Evolutionary conservation across 1,140 invertebrate genomes (phyloP).

Genomic region (Solenopsis invicta): DNA sequence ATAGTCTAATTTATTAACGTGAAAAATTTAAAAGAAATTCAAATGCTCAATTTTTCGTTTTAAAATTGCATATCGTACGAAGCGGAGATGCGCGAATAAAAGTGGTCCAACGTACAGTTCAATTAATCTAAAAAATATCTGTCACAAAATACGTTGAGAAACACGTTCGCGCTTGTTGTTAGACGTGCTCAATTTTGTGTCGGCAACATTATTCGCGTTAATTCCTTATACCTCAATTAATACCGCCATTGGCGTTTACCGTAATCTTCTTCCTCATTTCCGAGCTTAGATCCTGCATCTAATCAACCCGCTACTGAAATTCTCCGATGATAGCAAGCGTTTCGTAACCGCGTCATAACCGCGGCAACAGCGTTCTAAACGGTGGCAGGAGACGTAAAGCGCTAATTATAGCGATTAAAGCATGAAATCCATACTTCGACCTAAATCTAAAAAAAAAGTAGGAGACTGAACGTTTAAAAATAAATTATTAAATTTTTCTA

Average conservation of each 20-base stretch:
- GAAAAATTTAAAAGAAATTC: not conserved
- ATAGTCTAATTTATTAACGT: not conserved
- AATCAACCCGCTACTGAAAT: slow-evolving; percentile 66
- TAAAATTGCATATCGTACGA: not conserved
- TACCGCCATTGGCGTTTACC: slow-evolving; percentile 50
- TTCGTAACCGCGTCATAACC: slow-evolving; percentile 56
- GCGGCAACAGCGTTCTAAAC: slow-evolving; percentile 2
- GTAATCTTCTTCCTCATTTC: slow-evolving; percentile 68
- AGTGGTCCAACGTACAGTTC: slow-evolving; percentile 48
- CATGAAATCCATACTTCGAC: slow-evolving; percentile 33
- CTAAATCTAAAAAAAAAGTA: slow-evolving; percentile 15
- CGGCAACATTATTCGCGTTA: slow-evolving; percentile 44
- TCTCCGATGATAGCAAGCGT: slow-evolving; percentile 45
- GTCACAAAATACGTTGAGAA: not conserved
- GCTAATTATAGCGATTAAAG: slow-evolving; percentile 54
- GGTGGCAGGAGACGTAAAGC: not conserved
- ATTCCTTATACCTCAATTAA: slow-evolving; percentile 66
- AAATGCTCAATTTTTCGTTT: not conserved
- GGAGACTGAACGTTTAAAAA: not conserved
- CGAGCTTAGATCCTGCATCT: slow-evolving; percentile 60
- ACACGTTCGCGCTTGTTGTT: slow-evolving; percentile 25
- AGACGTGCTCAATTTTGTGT: slow-evolving; percentile 60
- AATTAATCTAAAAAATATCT: slow-evolving; percentile 34
- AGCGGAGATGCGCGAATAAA: not conserved
- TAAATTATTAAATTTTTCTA: not conserved